Conservation (phyloP, 92 coral and sea anemone genomes). For the Epizoanthus stellaris region DNA sequence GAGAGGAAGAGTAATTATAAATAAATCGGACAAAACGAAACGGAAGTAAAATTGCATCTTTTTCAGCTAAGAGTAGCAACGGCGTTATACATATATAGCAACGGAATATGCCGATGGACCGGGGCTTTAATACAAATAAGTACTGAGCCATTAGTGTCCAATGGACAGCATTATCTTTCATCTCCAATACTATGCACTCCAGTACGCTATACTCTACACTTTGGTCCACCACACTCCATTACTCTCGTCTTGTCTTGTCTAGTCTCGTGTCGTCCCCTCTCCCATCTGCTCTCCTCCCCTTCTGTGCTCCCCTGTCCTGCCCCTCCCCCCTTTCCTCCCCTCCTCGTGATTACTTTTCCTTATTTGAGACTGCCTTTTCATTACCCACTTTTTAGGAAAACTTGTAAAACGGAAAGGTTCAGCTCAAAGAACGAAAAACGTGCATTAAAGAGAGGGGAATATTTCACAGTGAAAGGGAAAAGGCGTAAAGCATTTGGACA, state of each 20-base stretch:
- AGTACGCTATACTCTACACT: not conserved
- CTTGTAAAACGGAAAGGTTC: not conserved
- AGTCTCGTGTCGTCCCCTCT: not conserved
- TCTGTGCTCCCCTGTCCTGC: not conserved
- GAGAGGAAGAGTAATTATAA: too few relatives aligned
- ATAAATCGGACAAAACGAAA: too few relatives aligned
- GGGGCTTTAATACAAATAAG: too few relatives aligned
- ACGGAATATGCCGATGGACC: too few relatives aligned
- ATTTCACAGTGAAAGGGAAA: not conserved
- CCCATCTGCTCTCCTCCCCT: not conserved
- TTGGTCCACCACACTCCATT: not conserved
- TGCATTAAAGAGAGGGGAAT: not conserved
- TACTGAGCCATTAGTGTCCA: too few relatives aligned
- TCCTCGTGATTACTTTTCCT: not conserved
- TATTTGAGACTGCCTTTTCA: not conserved
- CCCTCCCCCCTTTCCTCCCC: not conserved
- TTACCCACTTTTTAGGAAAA: not conserved
- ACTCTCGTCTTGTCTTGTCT: not conserved
- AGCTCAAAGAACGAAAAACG: not conserved
- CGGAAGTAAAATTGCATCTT: too few relatives aligned
- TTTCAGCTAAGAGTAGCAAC: too few relatives aligned
- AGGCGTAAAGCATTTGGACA: conserved; percentile 5
- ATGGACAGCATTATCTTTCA: too few relatives aligned
- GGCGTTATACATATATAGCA: too few relatives aligned
- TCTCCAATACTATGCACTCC: too few relatives aligned